Evolutionary conservation across 2,797 vertebrate genomes (phyloP).

Genomic region (Sebastes minor): DNA sequence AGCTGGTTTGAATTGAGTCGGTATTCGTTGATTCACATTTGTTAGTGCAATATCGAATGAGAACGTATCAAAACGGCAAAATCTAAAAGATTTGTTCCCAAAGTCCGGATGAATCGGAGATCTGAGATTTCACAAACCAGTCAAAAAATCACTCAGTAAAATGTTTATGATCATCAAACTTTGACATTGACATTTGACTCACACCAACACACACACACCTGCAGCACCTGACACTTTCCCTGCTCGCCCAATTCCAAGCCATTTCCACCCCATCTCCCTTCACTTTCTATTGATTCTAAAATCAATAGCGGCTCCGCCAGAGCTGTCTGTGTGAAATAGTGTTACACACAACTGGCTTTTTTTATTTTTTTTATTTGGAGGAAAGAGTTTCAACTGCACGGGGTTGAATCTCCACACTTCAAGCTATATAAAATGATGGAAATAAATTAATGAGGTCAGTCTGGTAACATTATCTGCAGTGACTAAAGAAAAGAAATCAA

Average conservation of each 20-base stretch:
- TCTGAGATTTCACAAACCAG: not conserved
- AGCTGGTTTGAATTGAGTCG: not conserved
- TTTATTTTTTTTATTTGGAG: not conserved
- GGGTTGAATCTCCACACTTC: constrained; percentile 22
- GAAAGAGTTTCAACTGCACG: constrained; percentile 29
- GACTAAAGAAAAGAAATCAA: constrained; percentile 45
- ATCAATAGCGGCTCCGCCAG: constrained; percentile 79
- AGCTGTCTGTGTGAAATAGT: constrained; percentile 56
- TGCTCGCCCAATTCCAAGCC: constrained; percentile 65
- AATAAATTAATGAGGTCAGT: constrained; percentile 72
- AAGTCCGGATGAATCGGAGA: not conserved
- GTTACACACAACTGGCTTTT: constrained; percentile 29
- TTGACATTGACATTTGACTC: constrained; percentile 49
- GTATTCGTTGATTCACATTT: constrained; percentile 14
- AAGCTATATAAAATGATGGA: constrained; percentile 40
- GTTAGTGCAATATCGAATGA: not conserved
- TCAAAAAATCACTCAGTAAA: not conserved
- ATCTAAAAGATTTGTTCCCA: not conserved
- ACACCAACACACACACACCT: constrained; percentile 50
- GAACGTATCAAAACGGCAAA: not conserved
- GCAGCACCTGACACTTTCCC: constrained; percentile 59
- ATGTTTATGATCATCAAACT: constrained; percentile 26
- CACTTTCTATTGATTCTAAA: constrained; percentile 84
- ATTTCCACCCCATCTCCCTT: constrained; percentile 80
- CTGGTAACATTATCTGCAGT: constrained; percentile 46